Percentiles rank a stretch among this genome's conserved stretches.
These are phyloP conservation scores for Caenorhabditis sp. DNA, from an alignment of 2,888 invertebrate genomes.

Conservation along the genomic window DNA sequence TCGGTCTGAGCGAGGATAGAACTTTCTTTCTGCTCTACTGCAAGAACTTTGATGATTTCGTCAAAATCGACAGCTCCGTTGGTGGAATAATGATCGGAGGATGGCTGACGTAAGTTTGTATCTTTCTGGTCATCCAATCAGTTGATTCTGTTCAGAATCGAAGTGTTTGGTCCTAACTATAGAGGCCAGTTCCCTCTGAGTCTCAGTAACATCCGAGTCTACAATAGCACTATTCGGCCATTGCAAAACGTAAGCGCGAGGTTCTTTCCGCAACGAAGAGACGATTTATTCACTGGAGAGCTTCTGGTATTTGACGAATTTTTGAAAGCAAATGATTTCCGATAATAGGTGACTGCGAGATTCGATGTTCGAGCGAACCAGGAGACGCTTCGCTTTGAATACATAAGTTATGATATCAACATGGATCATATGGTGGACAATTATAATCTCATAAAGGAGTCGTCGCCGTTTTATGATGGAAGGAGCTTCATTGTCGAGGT, in stretches of 20 bases:
- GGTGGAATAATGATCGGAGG: slow-evolving; percentile 1
- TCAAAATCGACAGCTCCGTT: background rate
- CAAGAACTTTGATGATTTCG: background rate
- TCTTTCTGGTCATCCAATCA: background rate
- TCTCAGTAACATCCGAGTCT: slow-evolving; percentile 27
- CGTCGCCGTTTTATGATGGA: background rate
- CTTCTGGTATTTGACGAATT: slow-evolving; percentile 22
- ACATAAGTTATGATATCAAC: slow-evolving; percentile 16
- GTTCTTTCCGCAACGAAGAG: slow-evolving; percentile 26
- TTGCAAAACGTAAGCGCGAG: background rate
- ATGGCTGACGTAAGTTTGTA: slow-evolving; percentile 18
- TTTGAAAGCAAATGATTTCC: background rate
- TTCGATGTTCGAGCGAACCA: slow-evolving; percentile 10
- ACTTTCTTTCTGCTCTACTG: slow-evolving; percentile 20
- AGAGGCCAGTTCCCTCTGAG: slow-evolving; percentile 25
- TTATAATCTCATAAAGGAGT: background rate
- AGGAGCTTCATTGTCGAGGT: slow-evolving; percentile 45
- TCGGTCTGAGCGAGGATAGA: slow-evolving; percentile 3
- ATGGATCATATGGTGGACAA: slow-evolving; percentile 19
- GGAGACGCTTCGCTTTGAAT: background rate
- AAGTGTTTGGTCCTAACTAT: background rate
- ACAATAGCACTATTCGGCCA: background rate
- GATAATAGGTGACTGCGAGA: slow-evolving; percentile 30
- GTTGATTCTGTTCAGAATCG: slow-evolving; percentile 5
- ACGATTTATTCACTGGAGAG: slow-evolving; percentile 32